These are phyloP conservation scores for Procavia capensis DNA, from an alignment of 2,113 vertebrate genomes.

Conservation along the genomic window DNA sequence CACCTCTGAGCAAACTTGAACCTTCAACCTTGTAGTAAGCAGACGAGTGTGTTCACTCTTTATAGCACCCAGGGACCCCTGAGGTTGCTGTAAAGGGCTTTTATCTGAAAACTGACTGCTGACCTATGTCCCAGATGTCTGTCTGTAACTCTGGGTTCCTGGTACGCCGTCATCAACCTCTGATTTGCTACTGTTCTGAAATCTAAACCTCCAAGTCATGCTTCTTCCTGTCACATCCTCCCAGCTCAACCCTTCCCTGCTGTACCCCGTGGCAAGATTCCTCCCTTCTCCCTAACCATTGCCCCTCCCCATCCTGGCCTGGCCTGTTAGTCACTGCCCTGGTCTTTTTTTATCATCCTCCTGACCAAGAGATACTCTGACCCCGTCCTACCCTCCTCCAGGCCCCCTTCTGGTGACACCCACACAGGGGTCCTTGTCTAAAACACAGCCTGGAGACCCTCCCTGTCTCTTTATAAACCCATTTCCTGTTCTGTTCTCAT, in stretches of 20 bases:
- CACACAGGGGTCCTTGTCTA: not conserved
- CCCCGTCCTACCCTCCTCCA: not conserved
- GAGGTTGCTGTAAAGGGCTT: too few species aligned
- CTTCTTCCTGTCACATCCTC: not conserved
- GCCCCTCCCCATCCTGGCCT: too few species aligned
- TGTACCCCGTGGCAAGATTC: too few species aligned
- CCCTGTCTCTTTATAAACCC: not conserved
- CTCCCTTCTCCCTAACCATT: fast-evolving
- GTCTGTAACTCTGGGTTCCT: too few species aligned
- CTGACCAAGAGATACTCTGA: not conserved
- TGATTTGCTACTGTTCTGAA: not conserved
- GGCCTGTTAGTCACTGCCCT: not conserved
- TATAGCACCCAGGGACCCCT: too few species aligned
- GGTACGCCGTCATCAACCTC: not conserved
- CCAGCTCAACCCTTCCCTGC: fast-evolving
- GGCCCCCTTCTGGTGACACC: not conserved
- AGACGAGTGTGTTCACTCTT: too few species aligned
- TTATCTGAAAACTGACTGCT: too few species aligned
- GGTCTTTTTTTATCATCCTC: not conserved
- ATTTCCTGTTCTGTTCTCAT: not conserved
- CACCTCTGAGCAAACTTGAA: too few species aligned
- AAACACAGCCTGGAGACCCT: too few species aligned
- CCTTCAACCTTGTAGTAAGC: too few species aligned
- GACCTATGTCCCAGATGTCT: not conserved
- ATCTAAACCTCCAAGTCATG: not conserved